phyloP scores from a whole-genome alignment of 2,888 invertebrate species.

The Sinhomidia bicolor region DNA sequence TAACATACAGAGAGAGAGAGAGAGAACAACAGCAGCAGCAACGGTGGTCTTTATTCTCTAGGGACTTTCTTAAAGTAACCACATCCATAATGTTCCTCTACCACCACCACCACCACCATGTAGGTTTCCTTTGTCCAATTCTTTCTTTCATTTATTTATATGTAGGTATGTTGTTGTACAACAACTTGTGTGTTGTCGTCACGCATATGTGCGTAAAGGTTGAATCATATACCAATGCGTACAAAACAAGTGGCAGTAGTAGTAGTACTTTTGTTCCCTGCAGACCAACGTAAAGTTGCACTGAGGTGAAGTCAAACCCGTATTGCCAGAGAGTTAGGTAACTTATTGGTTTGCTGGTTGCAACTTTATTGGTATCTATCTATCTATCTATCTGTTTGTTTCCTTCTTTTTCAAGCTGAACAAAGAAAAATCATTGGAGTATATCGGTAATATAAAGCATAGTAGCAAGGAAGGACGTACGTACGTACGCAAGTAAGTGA shows the following conservation, averaged over 20 bases:
- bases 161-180: not conserved
- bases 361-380: slow-evolving; percentile 30
- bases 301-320: slow-evolving; percentile 19
- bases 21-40: not conserved
- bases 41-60: slow-evolving; percentile 59
- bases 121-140: slow-evolving; percentile 50
- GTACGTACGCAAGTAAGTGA: not conserved
- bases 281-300: slow-evolving; percentile 13
- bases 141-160: not conserved
- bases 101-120: slow-evolving; percentile 20
- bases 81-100: slow-evolving; percentile 64
- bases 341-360: not conserved
- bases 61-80: slow-evolving; percentile 62
- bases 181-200: slow-evolving; percentile 34
- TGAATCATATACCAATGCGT: not conserved
- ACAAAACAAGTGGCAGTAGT: not conserved
- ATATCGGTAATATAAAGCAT: slow-evolving; percentile 19
- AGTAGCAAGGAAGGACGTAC: not conserved
- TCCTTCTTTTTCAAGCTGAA: slow-evolving; percentile 3
- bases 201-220: slow-evolving; percentile 35
- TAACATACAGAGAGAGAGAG: no score
- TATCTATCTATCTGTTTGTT: no score
- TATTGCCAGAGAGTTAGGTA: not conserved
- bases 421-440: slow-evolving; percentile 61
- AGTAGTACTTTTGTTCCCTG: slow-evolving; percentile 29